These are phyloP conservation scores for Phylloscopus whistleri DNA, from an alignment of 2,113 vertebrate species.

Conservation along the genomic window DNA sequence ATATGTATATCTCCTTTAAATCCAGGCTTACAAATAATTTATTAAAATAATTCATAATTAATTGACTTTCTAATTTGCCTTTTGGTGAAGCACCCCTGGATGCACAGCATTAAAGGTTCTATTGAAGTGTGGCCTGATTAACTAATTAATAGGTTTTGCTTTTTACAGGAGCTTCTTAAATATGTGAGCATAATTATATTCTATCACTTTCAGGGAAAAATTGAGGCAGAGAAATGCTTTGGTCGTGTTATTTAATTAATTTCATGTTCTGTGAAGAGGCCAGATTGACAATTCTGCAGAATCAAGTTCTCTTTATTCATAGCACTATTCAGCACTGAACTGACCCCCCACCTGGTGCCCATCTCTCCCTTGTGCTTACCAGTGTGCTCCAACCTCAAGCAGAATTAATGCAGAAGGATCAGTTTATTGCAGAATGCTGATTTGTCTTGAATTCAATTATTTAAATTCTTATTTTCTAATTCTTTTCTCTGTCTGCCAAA, in stretches of 20 bases:
- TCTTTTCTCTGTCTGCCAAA: neutral
- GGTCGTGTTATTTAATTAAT: conserved; percentile 13
- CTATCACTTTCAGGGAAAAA: neutral
- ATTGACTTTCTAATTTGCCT: conserved; percentile 32
- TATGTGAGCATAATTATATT: conserved; percentile 27
- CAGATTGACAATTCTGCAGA: neutral
- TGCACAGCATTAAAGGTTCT: neutral
- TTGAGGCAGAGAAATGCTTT: conserved; percentile 22
- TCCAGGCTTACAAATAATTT: conserved; percentile 16
- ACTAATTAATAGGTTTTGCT: conserved; percentile 2
- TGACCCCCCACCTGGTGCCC: fast-evolving
- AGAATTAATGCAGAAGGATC: neutral
- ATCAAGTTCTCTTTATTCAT: neutral
- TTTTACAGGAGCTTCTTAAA: neutral
- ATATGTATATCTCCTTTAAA: conserved; percentile 1
- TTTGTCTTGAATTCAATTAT: neutral
- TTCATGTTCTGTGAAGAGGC: conserved; percentile 20
- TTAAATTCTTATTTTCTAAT: neutral
- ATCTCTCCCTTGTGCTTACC: neutral
- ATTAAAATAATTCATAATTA: conserved; percentile 52
- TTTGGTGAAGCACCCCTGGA: conserved; percentile 27
- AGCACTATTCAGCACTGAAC: neutral
- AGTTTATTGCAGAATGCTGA: neutral
- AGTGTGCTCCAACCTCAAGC: neutral
- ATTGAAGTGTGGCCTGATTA: neutral